A percentile compares a stretch with the other conserved stretches of the same genome.
phyloP scores from a whole-genome alignment of 2,797 vertebrate species.

The Borostomias antarcticus region DNA sequence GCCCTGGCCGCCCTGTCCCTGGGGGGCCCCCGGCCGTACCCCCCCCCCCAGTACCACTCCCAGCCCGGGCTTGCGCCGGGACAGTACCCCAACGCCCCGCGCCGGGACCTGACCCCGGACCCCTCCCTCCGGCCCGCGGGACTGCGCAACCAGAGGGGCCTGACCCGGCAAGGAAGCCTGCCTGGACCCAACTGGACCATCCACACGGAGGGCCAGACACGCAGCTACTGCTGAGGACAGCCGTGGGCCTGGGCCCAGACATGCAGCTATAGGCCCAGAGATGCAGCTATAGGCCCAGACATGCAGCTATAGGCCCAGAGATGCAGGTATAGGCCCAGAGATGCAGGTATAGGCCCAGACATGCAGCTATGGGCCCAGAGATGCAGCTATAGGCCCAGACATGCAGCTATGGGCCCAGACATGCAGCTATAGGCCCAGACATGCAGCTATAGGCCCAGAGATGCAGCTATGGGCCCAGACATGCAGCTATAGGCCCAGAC shows the following conservation, averaged over 20 bases:
- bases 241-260: not conserved
- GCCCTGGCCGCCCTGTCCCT: constrained; percentile 26
- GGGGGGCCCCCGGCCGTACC: constrained; percentile 10
- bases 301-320: not conserved
- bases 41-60: constrained; percentile 36
- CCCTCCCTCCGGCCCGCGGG: constrained; percentile 46
- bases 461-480: not conserved
- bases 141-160: constrained; percentile 44
- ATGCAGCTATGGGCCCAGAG: not conserved
- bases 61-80: constrained; percentile 43
- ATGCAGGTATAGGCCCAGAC: not conserved
- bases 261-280: not conserved
- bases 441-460: not conserved
- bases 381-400: not conserved
- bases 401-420: constrained; percentile 66
- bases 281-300: not conserved
- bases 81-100: constrained; percentile 48
- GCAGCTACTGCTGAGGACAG: constrained; percentile 62
- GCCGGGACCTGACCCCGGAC: constrained; percentile 51
- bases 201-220: constrained; percentile 75
- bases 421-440: constrained; percentile 63
- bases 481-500: not conserved
- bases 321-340: not conserved
- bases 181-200: constrained; percentile 71
- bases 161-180: constrained; percentile 59